Percentiles rank a stretch among this genome's conserved stretches.
Evolutionary conservation across 1,140 invertebrate species (phyloP).

Genomic region (Vanessa atalanta): DNA sequence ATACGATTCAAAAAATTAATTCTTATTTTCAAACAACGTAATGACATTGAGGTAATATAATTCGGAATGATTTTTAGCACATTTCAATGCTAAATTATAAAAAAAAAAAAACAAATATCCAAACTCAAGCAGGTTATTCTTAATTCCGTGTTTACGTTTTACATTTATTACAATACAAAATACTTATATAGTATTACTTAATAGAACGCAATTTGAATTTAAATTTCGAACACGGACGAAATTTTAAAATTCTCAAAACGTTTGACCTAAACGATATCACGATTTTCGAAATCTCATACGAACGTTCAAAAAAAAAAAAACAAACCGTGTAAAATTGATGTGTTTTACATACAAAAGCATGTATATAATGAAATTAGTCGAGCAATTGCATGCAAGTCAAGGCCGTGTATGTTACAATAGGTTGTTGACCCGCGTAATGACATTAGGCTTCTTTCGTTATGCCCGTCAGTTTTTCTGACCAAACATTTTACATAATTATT

Average conservation of each 20-base stretch:
- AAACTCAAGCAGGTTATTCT: neutral
- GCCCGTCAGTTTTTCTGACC: neutral
- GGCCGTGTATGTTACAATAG: conserved; percentile 12
- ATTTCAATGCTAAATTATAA: neutral
- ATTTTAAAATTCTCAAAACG: neutral
- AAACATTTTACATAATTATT: conserved; percentile 1
- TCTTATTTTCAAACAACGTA: too few relatives aligned
- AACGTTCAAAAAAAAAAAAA: neutral
- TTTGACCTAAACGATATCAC: neutral
- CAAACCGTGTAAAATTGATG: neutral
- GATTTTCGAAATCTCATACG: conserved; percentile 7
- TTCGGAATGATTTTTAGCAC: neutral
- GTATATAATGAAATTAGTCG: neutral
- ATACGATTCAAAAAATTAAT: too few relatives aligned
- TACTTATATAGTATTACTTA: neutral
- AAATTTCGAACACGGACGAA: neutral
- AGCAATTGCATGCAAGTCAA: conserved; percentile 12
- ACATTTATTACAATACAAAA: neutral
- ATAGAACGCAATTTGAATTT: neutral
- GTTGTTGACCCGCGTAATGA: conserved; percentile 16
- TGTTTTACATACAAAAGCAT: conserved; percentile 9
- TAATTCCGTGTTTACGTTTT: neutral
- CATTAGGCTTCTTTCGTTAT: conserved; percentile 16
- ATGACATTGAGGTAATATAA: neutral
- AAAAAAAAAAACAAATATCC: neutral